phyloP scores from a whole-genome alignment of 2,797 vertebrate species.

The Phrynocephalus forsythii region DNA sequence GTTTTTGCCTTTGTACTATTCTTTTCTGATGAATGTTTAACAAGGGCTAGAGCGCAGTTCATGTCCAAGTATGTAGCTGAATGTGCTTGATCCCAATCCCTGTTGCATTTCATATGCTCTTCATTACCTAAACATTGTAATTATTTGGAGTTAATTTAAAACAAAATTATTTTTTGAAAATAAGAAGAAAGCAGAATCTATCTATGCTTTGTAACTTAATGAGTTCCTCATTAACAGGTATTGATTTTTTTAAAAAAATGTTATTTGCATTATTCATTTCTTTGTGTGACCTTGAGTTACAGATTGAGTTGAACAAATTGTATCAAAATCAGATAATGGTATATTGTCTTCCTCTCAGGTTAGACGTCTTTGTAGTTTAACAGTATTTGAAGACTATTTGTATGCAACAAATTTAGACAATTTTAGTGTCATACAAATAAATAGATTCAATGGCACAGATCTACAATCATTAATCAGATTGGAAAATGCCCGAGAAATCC shows the following conservation, averaged over 20 bases:
- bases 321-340: constrained; percentile 43
- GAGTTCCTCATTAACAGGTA: constrained; percentile 26
- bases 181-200: not conserved
- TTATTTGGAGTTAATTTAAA: constrained; percentile 29
- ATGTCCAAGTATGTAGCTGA: not conserved
- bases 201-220: constrained; percentile 17
- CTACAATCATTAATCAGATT: constrained; percentile 80
- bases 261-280: constrained; percentile 1
- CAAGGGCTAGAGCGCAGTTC: not conserved
- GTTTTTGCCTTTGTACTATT: not conserved
- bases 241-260: not conserved
- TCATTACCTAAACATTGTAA: not conserved
- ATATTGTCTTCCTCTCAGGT: constrained; percentile 78
- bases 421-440: constrained; percentile 86
- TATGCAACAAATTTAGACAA: constrained; percentile 87
- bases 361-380: constrained; percentile 89
- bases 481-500: constrained; percentile 83
- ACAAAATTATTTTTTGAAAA: not conserved
- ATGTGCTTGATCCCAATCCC: not conserved
- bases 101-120: not conserved
- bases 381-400: constrained; percentile 93
- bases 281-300: not conserved
- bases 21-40: not conserved
- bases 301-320: not conserved
- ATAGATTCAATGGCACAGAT: constrained; percentile 91